These are phyloP conservation scores for Neoarius graeffei DNA, from an alignment of 2,113 vertebrate genomes.

Conservation along the genomic window DNA sequence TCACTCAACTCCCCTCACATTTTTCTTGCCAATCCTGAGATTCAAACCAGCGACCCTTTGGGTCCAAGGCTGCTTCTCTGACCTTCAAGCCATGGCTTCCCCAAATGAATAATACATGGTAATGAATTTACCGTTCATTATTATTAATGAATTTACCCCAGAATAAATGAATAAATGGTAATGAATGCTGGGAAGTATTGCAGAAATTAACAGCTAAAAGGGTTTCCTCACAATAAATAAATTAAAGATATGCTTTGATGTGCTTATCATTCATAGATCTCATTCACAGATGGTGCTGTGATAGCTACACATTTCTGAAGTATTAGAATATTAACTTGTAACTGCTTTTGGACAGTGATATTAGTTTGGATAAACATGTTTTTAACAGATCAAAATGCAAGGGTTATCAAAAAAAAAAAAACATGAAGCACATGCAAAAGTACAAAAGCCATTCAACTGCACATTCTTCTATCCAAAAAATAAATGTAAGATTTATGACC, in stretches of 20 bases:
- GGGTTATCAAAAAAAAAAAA: slow-evolving; percentile 44
- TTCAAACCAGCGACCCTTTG: too few relatives aligned
- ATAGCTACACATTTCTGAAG: slow-evolving; percentile 66
- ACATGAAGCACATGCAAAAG: slow-evolving; percentile 34
- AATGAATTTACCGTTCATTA: too few relatives aligned
- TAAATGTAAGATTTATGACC: slow-evolving; percentile 4
- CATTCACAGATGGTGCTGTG: slow-evolving; percentile 57
- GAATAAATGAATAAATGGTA: not conserved
- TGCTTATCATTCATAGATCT: slow-evolving; percentile 10
- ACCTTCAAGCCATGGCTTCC: too few relatives aligned
- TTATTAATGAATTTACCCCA: not conserved
- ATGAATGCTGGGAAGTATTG: not conserved
- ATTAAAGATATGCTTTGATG: not conserved
- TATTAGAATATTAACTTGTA: slow-evolving; percentile 68
- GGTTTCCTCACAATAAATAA: not conserved
- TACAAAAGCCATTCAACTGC: slow-evolving; percentile 30
- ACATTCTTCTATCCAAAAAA: not conserved
- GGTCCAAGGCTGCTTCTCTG: too few relatives aligned
- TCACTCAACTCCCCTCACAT: too few relatives aligned
- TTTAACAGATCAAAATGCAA: slow-evolving; percentile 64
- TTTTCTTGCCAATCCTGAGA: too few relatives aligned
- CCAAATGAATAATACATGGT: too few relatives aligned
- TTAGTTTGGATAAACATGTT: slow-evolving; percentile 62
- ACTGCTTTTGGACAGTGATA: slow-evolving; percentile 54
- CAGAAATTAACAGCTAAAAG: not conserved